Percentiles rank a stretch among this genome's conserved stretches.
Conservation (phyloP, 2,113 vertebrate genomes). For the Microcebus murinus region DNA sequence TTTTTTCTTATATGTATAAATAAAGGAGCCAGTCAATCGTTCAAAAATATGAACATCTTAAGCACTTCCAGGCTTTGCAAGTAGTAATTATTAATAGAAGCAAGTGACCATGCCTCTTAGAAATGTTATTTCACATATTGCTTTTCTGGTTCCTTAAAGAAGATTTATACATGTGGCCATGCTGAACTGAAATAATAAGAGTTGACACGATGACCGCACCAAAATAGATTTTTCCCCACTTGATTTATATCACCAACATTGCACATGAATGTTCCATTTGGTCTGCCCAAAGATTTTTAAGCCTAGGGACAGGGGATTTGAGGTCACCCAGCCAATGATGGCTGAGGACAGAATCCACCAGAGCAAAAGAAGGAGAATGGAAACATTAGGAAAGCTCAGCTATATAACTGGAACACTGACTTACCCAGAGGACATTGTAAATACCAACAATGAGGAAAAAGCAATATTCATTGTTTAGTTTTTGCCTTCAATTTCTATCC, state of each 20-base stretch:
- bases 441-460: conserved; percentile 8
- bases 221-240: conserved; percentile 63
- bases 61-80: conserved; percentile 81
- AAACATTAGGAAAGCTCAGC: conserved; percentile 23
- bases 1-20: conserved; percentile 62
- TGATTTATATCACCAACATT: conserved; percentile 67
- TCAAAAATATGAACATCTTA: conserved; percentile 76
- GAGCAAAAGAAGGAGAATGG: not conserved
- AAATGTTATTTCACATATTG: conserved; percentile 63
- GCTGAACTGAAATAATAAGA: conserved; percentile 73
- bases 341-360: conserved; percentile 18
- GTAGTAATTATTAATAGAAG: conserved; percentile 77
- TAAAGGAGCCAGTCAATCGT: conserved; percentile 58
- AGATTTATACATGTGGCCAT: conserved; percentile 65
- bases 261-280: conserved; percentile 58
- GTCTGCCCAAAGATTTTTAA: conserved; percentile 49
- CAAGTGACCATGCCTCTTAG: conserved; percentile 66
- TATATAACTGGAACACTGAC: not conserved
- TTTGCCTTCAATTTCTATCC: not conserved
- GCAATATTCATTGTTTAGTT: not conserved
- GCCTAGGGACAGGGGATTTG: not conserved
- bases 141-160: conserved; percentile 63
- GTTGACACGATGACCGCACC: conserved; percentile 26
- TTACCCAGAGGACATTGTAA: conserved; percentile 19
- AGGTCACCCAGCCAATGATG: conserved; percentile 12